Base-by-base conservation (phyloP, 2,113 vertebrate species). In the Podarcis raffonei region DNA sequence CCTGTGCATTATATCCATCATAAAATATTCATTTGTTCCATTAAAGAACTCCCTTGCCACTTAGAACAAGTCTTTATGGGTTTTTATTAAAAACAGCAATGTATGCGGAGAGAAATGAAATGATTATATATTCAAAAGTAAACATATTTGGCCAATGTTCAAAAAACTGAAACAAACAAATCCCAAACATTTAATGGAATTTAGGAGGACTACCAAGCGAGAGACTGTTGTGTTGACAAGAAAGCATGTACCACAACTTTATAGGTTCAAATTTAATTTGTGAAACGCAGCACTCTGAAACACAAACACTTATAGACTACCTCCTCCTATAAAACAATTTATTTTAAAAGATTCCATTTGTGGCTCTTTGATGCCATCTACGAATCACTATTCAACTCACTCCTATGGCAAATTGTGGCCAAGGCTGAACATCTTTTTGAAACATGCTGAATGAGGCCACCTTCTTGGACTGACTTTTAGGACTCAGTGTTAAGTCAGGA, bases 21-120 rank as follows among this genome's bases (percentile, higher is more conserved):
- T 27, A 20, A 93, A 95, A 92, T 90, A 91, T 89, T 94, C 1
- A 90, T 91, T 84, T 84, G 20, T 66, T 76, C 89, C 74, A 80
- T 90, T 92, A 93, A 90, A 79, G 23, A 92, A 23, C 15, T 91
- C 91, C 87, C 92, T 84, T 27, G 37, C 92, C 74, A 88, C 85
- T 86, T 89, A 84, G 42, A 81, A 81, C 37, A 89, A 79, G 62
- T 9, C 7, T 75, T 92, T 89, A 3, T 13, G 27, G 62, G 66
- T 85, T 89, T 88, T 89, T 88, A 81, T 68, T 89, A 83, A n/a
- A 75, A 90, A 83, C 91, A 39, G 0, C 0, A 85, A 78, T 81
- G 81, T 87, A 32, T 71, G 69, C 57, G 62, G 5, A 84, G 74
- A 83, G 20, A 53, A 48, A 85, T 62, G 23, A 89, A 75, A 75